Evolutionary conservation across 2,888 invertebrate species (phyloP).

Genomic region (Trichogramma evanescens): DNA sequence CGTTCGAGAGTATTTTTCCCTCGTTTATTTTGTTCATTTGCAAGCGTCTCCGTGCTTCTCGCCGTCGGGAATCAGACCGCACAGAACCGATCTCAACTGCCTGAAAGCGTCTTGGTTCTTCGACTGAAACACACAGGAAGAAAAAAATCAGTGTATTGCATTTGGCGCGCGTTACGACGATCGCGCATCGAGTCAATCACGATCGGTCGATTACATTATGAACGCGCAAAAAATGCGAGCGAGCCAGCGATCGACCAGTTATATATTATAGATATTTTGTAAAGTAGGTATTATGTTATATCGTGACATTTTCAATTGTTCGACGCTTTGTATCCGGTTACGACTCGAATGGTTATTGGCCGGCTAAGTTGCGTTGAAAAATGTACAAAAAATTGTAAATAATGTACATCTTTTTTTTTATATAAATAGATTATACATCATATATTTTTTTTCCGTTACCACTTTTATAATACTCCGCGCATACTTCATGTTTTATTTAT

Average conservation of each 20-base stretch:
- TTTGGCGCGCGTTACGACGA: too few relatives aligned
- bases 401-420: slow-evolving; percentile 10
- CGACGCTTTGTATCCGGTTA: not conserved
- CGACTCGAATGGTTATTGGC: not conserved
- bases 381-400: slow-evolving; percentile 17
- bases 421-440: not conserved
- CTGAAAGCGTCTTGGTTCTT: slow-evolving; percentile 7
- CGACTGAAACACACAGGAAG: not conserved
- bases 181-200: too few relatives aligned
- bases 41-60: not conserved
- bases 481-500: too few relatives aligned
- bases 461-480: too few relatives aligned
- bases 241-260: too few relatives aligned
- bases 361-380: not conserved
- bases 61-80: not conserved
- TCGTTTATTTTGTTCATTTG: not conserved
- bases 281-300: too few relatives aligned
- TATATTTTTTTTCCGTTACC: too few relatives aligned
- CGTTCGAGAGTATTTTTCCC: not conserved
- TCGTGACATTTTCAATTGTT: too few relatives aligned
- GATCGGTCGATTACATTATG: too few relatives aligned
- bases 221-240: too few relatives aligned
- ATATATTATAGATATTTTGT: too few relatives aligned
- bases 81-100: slow-evolving; percentile 1
- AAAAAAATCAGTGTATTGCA: too few relatives aligned